Base-by-base conservation (phyloP, 92 coral and sea anemone species). In the Heteractis magnifica region DNA sequence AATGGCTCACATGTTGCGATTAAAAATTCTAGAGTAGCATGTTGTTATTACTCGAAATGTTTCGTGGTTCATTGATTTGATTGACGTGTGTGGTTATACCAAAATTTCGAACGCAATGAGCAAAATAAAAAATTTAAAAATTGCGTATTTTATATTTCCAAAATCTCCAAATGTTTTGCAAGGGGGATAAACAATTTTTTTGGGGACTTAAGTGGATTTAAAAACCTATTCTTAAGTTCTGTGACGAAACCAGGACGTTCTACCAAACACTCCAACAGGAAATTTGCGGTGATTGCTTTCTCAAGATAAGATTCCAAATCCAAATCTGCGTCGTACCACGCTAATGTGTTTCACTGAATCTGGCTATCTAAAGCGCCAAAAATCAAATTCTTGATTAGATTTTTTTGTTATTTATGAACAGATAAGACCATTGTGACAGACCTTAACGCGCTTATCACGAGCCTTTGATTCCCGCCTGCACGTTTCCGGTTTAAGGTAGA, bases 381-480 rank as follows among this genome's bases (percentile, higher is more conserved):
- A 56, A 13, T 78, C 65, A 51, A 81, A 68, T 59, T 68, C 56
- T 81, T 81, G 72, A 53, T 75, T 70, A 68, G 60, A 68, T 78
- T 74, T 74, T n/a, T 74, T 4, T 0, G 81, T 13, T 16, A 12
- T 55, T 51, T 49, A 52, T 51, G 79, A 68, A 70, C 77, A 65
- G 84, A 81, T 81, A 81, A 81, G 83, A 79, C 70, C 18, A 65
- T 68, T 51, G 49, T n/a, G 21, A 44, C 53, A 70, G 34, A 68
- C 56, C 3, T 34, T 75, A 74, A 70, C 48, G 26, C 65, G 70
- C 55, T 49, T 23, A 70, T 81, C 65, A 49, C 56, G 53, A 51
- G 73, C 49, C 73, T 20, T 23, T 81, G 49, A 0, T 50, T 15
- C 44, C 77, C 52, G 62, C 84, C 84, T 68, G 16, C 60, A 51